These are phyloP conservation scores for Sminthurinus aureus DNA, from an alignment of 2,888 invertebrate genomes.

Conservation along the genomic window DNA sequence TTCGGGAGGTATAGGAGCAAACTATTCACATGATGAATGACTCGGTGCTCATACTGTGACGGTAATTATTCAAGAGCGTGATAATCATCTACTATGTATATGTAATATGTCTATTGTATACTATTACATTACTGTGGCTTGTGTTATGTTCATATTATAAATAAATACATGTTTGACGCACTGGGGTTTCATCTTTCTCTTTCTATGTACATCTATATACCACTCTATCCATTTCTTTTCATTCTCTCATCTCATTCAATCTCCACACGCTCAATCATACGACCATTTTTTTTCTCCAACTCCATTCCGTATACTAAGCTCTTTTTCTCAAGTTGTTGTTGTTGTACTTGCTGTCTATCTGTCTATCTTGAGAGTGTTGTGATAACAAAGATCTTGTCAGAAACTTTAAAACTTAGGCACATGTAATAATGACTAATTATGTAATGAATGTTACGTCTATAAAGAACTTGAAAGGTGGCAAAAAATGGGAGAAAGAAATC, in stretches of 20 bases:
- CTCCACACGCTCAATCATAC: background rate
- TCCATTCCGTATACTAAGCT: background rate
- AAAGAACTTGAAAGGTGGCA: slow-evolving; percentile 7
- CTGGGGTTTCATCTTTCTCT: background rate
- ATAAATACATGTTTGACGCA: slow-evolving; percentile 12
- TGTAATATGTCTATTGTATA: slow-evolving; percentile 26
- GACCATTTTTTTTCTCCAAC: background rate
- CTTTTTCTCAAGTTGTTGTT: background rate
- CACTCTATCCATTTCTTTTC: background rate
- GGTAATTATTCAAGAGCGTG: slow-evolving; percentile 51
- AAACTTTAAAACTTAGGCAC: slow-evolving; percentile 16
- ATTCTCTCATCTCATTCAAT: background rate
- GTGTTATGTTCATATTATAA: background rate
- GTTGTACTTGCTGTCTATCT: background rate
- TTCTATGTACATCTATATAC: background rate
- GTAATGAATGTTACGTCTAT: slow-evolving; percentile 29
- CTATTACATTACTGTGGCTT: slow-evolving; percentile 22
- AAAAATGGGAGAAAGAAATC: slow-evolving; percentile 9
- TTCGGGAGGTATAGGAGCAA: slow-evolving; percentile 17
- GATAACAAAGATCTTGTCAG: slow-evolving; percentile 30
- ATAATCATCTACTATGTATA: slow-evolving; percentile 43
- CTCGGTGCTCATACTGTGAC: slow-evolving; percentile 48
- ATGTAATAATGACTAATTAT: slow-evolving; percentile 38
- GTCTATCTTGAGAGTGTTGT: slow-evolving; percentile 22
- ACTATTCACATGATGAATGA: slow-evolving; percentile 45